phyloP scores from a whole-genome alignment of 2,113 vertebrate genomes.

The Xiphophorus hellerii region DNA sequence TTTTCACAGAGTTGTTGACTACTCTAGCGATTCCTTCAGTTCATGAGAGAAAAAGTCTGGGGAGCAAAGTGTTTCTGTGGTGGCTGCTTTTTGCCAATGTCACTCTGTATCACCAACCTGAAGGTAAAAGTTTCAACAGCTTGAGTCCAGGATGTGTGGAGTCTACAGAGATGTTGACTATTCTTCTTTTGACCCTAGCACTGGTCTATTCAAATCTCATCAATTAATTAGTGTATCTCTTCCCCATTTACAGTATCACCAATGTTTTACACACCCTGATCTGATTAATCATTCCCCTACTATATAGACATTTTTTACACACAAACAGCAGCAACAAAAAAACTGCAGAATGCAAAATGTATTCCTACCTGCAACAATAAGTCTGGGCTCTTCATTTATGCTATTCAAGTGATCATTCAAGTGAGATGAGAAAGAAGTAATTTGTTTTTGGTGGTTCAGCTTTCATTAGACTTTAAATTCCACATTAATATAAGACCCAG shows the following conservation, averaged over 20 bases:
- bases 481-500: background rate
- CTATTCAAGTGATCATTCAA: background rate
- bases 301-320: constrained; percentile 33
- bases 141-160: too few relatives aligned
- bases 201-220: background rate
- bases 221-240: background rate
- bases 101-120: too few relatives aligned
- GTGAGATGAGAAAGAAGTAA: background rate
- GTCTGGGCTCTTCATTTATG: constrained; percentile 33
- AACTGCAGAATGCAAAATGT: constrained; percentile 17
- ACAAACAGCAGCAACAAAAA: constrained; percentile 1
- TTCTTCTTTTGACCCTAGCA: background rate
- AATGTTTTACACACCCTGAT: constrained; percentile 20
- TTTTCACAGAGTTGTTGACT: too few relatives aligned
- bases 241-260: background rate
- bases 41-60: too few relatives aligned
- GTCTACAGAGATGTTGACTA: too few relatives aligned
- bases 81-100: too few relatives aligned
- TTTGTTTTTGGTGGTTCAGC: constrained; percentile 29
- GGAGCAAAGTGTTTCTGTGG: too few relatives aligned
- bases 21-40: too few relatives aligned
- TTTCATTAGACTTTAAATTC: constrained; percentile 20
- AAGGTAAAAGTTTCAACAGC: too few relatives aligned
- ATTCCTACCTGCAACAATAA: constrained; percentile 9
- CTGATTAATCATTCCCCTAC: constrained; percentile 22